Conservation (phyloP, 2,888 invertebrate species). For the Himalopsyche tibetana region DNA sequence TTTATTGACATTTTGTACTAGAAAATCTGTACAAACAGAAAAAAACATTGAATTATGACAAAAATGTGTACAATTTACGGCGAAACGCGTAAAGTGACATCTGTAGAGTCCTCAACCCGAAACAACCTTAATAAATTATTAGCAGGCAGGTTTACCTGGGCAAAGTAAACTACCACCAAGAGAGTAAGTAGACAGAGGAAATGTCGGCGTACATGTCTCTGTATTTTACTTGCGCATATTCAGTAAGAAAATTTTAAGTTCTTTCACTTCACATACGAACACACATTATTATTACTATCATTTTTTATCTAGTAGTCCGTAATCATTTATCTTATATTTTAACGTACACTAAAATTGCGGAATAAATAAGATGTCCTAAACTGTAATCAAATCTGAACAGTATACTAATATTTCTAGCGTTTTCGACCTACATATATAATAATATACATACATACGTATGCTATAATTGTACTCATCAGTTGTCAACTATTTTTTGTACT, state of each 20-base stretch:
- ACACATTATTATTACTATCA: too few relatives aligned
- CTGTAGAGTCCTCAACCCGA: slow-evolving; percentile 18
- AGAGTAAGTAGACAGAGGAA: not conserved
- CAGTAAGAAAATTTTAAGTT: not conserved
- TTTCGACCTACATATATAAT: too few relatives aligned
- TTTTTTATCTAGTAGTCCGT: too few relatives aligned
- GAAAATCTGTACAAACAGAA: slow-evolving; percentile 14
- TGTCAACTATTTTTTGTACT: too few relatives aligned
- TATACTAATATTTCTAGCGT: too few relatives aligned
- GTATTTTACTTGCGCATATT: not conserved
- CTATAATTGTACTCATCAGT: too few relatives aligned
- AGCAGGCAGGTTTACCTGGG: slow-evolving; percentile 29
- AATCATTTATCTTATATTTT: too few relatives aligned
- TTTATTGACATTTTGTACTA: not conserved
- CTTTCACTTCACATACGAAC: not conserved
- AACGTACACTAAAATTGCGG: too few relatives aligned
- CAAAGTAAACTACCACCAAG: slow-evolving; percentile 19
- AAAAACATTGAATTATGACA: slow-evolving; percentile 25
- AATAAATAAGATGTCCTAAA: too few relatives aligned
- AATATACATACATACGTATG: too few relatives aligned
- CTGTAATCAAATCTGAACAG: too few relatives aligned
- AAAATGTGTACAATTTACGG: not conserved
- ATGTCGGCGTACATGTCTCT: not conserved
- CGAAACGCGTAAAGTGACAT: slow-evolving; percentile 30
- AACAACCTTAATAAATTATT: slow-evolving; percentile 34